Base-by-base conservation (phyloP, 2,113 vertebrate species). In the Petromus typicus region DNA sequence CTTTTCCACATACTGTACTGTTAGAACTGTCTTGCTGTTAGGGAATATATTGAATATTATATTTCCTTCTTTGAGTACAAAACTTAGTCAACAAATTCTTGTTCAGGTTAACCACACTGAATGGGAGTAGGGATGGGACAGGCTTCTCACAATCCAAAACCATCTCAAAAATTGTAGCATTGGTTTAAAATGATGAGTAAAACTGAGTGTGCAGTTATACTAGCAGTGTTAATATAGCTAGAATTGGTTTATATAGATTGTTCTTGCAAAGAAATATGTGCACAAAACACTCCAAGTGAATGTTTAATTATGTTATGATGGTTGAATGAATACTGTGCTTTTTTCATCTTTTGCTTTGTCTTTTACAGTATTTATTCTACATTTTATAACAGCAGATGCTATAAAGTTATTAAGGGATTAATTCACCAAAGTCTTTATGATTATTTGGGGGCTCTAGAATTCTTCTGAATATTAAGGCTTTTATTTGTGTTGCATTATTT, bases 271-370 rank as follows among this genome's bases (percentile, higher is more conserved):
- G 73, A 86, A 81, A 37, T 17, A 3, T 6, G 14, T 43, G 5
- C 18, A 40, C 27, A 56, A 37, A 61, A 4, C 22, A 0, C 18
- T 54, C 51, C 22, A 32, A 69, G 23, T 48, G 17, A 27, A 56
- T 57, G 78, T 95, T 94, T 63, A 48, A 51, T 81, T 80, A 54
- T 11, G 6, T 75, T 85, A 51, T 87, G 12, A 69, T 51, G 82
- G 40, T 95, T 22, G 40, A 91, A 57, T 80, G 7, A 1, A 12
- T 59, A 2, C 4, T 84, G 14, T 37, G 0, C 12, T 43, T 25
- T 54, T 10, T 12, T 23, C 37, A 5, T 4, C 0, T 76, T 79
- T 14, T 18, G 30, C 87, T 66, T 64, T n/a, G 4, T 13, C 54
- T 81, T 34, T 48, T 57, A 32, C 54, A 5, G 43, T 78, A 5